Percentiles rank a stretch among this genome's conserved stretches.
These are phyloP conservation scores for Dicaeum eximium DNA, from an alignment of 2,113 vertebrate species.

Conservation along the genomic window DNA sequence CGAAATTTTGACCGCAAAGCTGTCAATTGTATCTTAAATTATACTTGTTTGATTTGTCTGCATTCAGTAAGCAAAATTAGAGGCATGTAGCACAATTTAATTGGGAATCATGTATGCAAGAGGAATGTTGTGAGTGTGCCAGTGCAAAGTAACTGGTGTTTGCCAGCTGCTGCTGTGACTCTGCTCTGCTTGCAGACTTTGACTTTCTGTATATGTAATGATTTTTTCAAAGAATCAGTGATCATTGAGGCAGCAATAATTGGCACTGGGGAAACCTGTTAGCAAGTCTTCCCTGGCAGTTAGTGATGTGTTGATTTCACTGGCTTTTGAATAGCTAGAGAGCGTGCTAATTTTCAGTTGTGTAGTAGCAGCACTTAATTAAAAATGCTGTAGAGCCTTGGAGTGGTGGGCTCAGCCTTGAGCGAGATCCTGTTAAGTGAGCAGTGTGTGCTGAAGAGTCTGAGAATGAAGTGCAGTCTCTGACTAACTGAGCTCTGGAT, in stretches of 20 bases:
- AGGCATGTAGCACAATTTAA: not conserved
- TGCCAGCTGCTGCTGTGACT: conserved; percentile 6
- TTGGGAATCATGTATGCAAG: not conserved
- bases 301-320: not conserved
- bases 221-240: conserved; percentile 13
- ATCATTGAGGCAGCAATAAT: conserved; percentile 30
- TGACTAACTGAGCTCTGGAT: not conserved
- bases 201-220: not conserved
- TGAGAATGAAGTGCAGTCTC: not conserved
- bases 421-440: not conserved
- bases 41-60: not conserved
- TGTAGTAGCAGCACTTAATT: not conserved
- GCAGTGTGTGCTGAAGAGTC: not conserved
- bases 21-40: not conserved
- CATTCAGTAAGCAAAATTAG: not conserved
- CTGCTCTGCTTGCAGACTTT: not conserved
- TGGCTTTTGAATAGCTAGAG: not conserved
- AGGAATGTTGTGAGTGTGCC: not conserved
- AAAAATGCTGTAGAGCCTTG: not conserved
- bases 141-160: not conserved
- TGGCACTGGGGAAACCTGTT: not conserved
- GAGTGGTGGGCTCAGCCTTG: not conserved
- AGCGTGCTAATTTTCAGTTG: not conserved
- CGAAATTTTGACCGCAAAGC: not conserved
- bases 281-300: not conserved